Evolutionary conservation across 53 echinoderm and acorn worm genomes (phyloP), one percentile per base, ranked within the genome.

Genomic region (Crossaster papposus): DNA sequence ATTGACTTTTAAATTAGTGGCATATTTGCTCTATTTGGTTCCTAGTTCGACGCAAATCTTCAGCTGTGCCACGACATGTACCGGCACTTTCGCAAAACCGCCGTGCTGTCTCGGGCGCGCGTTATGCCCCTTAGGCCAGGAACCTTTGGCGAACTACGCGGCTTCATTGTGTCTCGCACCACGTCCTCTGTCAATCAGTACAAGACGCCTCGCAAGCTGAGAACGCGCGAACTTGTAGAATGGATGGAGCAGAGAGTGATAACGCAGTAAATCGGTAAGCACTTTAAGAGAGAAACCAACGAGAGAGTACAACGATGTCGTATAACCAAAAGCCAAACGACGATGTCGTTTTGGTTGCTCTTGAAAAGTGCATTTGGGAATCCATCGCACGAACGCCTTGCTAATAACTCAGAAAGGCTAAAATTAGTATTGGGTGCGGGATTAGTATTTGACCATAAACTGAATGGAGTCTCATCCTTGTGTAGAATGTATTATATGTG

Each of bases 201-300:
- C 68, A 91, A 94, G 72, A 89, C 85, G 72, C 91, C 91, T 30
- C 70, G 89, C 5, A 91, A 89, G 44, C 68, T 94, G 58, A 83
- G 78, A 36, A 89, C 89, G 7, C 31, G 33, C 52, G 89, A 54
- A 11, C 70, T 32, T 33, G 70, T 83, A 33, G 50, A 82, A n/a
- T 63, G 89, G 30, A 92, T 92, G 78, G n/a, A n/a, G 20, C 83
- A 37, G 44, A 77, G 26, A 64, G 89, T 26, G 71, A 20, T 62
- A 23, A 62, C 2, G 62, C 62, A 17, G n/a, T n/a, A n/a, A n/a
- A n/a, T n/a, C n/a, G n/a, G n/a, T n/a, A n/a, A n/a, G n/a, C n/a
- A n/a, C n/a, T n/a, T n/a, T n/a, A n/a, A n/a, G n/a, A n/a, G n/a
- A n/a, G n/a, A n/a, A n/a, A n/a, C n/a, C n/a, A n/a, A n/a, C n/a